These are phyloP conservation scores for Marronus borbonicus DNA, from an alignment of 2,888 invertebrate species.

Conservation along the genomic window DNA sequence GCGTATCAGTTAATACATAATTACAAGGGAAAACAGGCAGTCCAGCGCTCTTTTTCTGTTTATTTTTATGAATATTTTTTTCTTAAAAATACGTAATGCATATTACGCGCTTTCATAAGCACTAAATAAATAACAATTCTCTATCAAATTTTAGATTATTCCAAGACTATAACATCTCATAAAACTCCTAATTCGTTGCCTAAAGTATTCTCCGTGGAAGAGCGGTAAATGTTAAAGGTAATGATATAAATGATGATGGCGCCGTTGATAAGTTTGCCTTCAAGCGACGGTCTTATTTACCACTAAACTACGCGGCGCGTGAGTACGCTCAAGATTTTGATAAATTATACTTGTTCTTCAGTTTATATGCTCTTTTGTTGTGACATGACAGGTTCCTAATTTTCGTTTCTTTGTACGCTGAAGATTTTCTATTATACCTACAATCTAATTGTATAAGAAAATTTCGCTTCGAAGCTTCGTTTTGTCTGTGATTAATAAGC, in stretches of 20 bases:
- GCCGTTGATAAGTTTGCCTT: slow-evolving; percentile 36
- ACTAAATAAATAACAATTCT: too few species aligned
- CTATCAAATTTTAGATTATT: neutral
- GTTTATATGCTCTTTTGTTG: slow-evolving; percentile 14
- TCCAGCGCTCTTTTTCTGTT: too few species aligned
- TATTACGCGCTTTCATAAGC: too few species aligned
- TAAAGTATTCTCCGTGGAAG: neutral
- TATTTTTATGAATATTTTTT: too few species aligned
- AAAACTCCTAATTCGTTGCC: neutral
- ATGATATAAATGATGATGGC: slow-evolving; percentile 18
- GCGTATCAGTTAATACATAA: too few species aligned
- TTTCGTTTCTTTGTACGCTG: slow-evolving; percentile 17
- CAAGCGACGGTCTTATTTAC: slow-evolving; percentile 37
- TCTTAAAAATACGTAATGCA: too few species aligned
- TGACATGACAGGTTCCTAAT: slow-evolving; percentile 16
- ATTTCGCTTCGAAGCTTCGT: neutral
- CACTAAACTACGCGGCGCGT: slow-evolving; percentile 33
- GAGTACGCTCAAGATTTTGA: slow-evolving; percentile 35
- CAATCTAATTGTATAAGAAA: neutral
- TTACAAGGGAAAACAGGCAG: too few species aligned
- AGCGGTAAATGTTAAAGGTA: slow-evolving; percentile 2
- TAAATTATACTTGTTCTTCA: slow-evolving; percentile 35
- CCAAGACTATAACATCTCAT: neutral
- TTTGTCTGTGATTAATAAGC: neutral
- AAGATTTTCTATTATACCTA: neutral